phyloP scores from a whole-genome alignment of 2,797 vertebrate genomes.

The Cuniculus paca region DNA sequence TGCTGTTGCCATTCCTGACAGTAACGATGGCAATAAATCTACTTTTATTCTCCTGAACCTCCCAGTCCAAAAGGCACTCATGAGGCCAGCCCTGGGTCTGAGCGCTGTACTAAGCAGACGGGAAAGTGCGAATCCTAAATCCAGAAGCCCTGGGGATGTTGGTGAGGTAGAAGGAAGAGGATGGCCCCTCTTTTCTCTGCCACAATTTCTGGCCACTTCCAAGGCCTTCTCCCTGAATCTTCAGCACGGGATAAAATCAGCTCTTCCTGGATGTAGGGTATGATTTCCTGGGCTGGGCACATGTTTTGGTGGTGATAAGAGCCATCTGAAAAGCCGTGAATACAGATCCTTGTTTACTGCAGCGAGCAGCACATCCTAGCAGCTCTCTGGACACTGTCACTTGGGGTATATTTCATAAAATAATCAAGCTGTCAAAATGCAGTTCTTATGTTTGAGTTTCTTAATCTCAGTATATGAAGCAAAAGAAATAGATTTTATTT shows the following conservation, averaged over 20 bases:
- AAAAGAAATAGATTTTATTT: constrained; percentile 9
- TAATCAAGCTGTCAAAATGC: constrained; percentile 21
- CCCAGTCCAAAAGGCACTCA: background rate
- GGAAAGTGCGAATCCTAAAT: background rate
- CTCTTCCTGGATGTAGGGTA: background rate
- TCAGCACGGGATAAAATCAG: background rate
- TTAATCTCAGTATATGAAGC: background rate
- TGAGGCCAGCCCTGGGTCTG: background rate
- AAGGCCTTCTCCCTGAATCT: background rate
- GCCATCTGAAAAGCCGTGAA: constrained; percentile 22
- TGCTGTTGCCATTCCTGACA: background rate
- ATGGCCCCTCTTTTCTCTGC: background rate
- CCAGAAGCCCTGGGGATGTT: background rate
- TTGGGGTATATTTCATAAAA: constrained; percentile 31
- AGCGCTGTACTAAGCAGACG: background rate
- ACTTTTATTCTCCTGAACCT: background rate
- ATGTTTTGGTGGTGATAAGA: background rate
- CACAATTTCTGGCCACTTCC: background rate
- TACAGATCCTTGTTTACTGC: background rate
- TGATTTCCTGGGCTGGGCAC: background rate
- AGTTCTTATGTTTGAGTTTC: background rate
- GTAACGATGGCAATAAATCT: background rate
- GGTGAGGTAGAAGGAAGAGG: background rate
- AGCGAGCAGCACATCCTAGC: background rate
- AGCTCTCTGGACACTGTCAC: constrained; percentile 2